Evolutionary conservation across 2,113 vertebrate genomes (phyloP), one percentile per base, ranked within the genome.

Genomic region (Trachemys scripta): DNA sequence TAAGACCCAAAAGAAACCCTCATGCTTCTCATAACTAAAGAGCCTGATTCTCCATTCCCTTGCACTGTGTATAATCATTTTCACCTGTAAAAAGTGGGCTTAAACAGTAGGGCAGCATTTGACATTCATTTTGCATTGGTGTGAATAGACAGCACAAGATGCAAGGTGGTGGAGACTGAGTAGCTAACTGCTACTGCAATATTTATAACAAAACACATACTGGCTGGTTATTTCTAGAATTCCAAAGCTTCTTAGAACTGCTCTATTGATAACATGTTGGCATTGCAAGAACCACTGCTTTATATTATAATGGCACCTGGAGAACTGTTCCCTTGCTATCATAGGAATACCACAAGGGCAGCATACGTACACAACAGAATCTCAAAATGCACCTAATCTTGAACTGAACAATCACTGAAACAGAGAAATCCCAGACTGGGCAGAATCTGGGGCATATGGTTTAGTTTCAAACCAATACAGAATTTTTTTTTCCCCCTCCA

Each of bases 131-230:
- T 53, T 53, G 51, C 51, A n/a, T 81, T 19, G 47, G 9, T 4
- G 5, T 35, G 38, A 0, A 0, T 24, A 13, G 49, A 13, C 54
- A 54, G 7, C 31, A 6, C 31, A 3, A 1, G 1, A 6, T 5
- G 4, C 19, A 54, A 75, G 72, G 25, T 38, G 31, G 8, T 19
- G 22, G 29, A 0, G 1, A 49, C 45, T 13, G 29, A 6, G 42
- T 35, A 11, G 24, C 11, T 62, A 45, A 12, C 11, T 72, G 47
- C 17, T 91, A 24, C 82, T 85, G 82, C 47, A 85, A 85, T 81
- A 25, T 59, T 47, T 57, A 31, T 47, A 29, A 10, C 17, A 51
- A 51, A 51, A 17, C 51, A 19, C 51, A 19, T 53, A 20, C 51
- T 19, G 51, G 51, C 51, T 0, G 0, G 31, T 22, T n/a, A 1